A percentile compares a stretch with the other conserved stretches of the same genome.
Conservation (phyloP, 2,113 vertebrate genomes). For the Datnioides undecimradiatus region DNA sequence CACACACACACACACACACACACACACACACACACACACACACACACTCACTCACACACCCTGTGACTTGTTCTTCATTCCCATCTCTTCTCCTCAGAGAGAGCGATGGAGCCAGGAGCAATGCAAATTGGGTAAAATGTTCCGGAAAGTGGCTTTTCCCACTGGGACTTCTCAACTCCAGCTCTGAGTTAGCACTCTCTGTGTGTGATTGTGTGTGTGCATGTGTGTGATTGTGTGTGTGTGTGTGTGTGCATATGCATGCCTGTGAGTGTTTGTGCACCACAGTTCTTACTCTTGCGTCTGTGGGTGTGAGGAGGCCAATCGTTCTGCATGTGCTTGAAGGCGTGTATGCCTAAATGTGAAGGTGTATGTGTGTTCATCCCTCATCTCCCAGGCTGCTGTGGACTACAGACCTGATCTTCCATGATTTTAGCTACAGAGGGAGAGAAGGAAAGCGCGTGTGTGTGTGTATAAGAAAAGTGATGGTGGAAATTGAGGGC, state of each 20-base stretch:
- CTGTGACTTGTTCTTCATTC: constrained; percentile 56
- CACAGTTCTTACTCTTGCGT: constrained; percentile 27
- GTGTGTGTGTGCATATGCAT: background rate
- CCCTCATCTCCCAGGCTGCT: constrained; percentile 3
- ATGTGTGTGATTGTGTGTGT: constrained; percentile 1
- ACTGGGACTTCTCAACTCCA: constrained; percentile 70
- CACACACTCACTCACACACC: constrained; percentile 6
- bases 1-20: constrained; percentile 13
- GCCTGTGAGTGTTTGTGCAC: too few species aligned
- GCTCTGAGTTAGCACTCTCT: constrained; percentile 63
- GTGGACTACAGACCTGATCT: constrained; percentile 12
- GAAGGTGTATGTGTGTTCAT: constrained; percentile 4
- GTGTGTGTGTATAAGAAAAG: background rate
- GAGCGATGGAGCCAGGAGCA: constrained; percentile 73
- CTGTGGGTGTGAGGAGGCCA: constrained; percentile 24
- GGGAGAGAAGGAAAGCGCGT: background rate
- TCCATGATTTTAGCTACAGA: constrained; percentile 12
- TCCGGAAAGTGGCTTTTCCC: constrained; percentile 81
- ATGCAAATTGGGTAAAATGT: constrained; percentile 84
- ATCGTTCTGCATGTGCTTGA: constrained; percentile 41
- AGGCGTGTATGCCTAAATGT: background rate
- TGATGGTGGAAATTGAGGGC: constrained; percentile 54
- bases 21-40: background rate
- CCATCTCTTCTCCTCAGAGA: constrained; percentile 63
- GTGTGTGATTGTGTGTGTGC: background rate